Conservation (phyloP, 2,797 vertebrate genomes). For the Acrossocheilus fasciatus region DNA sequence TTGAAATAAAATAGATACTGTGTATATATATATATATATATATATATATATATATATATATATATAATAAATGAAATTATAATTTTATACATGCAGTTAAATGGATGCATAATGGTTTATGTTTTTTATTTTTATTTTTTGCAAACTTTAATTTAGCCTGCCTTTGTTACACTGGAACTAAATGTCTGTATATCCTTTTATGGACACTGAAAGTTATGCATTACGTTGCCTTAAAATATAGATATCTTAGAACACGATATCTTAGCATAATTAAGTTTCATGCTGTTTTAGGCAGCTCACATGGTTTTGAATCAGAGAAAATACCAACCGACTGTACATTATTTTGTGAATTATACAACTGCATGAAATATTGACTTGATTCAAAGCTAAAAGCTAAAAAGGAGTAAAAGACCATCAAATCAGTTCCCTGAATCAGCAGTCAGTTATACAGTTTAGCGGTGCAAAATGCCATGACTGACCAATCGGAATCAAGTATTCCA, state of each 20-base stretch:
- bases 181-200: neutral
- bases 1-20: no score
- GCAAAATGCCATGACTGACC: neutral
- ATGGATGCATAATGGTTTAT: neutral
- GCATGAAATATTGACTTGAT: neutral
- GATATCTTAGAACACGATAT: neutral
- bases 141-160: neutral
- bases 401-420: neutral
- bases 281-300: neutral
- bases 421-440: neutral
- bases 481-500: neutral
- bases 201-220: neutral
- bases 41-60: no score
- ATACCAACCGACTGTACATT: neutral
- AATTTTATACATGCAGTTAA: neutral
- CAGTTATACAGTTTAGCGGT: neutral
- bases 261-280: neutral
- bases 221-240: neutral
- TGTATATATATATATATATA: no score
- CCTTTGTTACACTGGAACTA: neutral
- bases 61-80: no score
- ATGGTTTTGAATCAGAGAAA: neutral
- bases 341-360: neutral
- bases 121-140: neutral
- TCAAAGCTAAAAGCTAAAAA: neutral